Percentiles rank a stretch among this genome's conserved stretches.
Conservation (phyloP, 2,888 invertebrate genomes). For the Allygus modestus region DNA sequence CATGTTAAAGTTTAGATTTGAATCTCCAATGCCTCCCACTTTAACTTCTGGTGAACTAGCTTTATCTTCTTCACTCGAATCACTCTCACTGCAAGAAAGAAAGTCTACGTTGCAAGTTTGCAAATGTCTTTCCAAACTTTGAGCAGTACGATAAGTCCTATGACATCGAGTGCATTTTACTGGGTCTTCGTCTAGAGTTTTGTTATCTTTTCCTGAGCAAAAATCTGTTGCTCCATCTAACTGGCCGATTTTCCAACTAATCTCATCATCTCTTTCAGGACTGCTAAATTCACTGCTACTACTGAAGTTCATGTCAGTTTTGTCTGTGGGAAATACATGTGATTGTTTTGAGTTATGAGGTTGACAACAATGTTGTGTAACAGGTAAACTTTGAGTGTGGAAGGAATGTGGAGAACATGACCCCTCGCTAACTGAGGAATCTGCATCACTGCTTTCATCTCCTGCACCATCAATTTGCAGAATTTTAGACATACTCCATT, state of each 20-base stretch:
- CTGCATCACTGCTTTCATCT: constrained; percentile 58
- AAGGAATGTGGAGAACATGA: not conserved
- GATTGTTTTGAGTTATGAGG: not conserved
- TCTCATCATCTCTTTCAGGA: constrained; percentile 50
- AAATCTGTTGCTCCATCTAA: constrained; percentile 80
- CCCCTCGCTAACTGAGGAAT: constrained; percentile 12
- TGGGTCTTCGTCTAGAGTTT: constrained; percentile 79
- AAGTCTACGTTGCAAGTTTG: constrained; percentile 83
- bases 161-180: constrained; percentile 93
- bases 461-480: constrained; percentile 64
- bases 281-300: constrained; percentile 51
- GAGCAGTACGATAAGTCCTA: constrained; percentile 89
- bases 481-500: constrained; percentile 45
- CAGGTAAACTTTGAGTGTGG: not conserved
- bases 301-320: constrained; percentile 9
- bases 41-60: constrained; percentile 22
- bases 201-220: constrained; percentile 72
- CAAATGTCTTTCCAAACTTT: constrained; percentile 89
- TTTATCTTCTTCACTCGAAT: constrained; percentile 77
- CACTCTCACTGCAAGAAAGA: constrained; percentile 87
- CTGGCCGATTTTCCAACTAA: constrained; percentile 73
- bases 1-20: not conserved
- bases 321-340: not conserved
- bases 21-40: not conserved
- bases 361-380: not conserved